These are phyloP conservation scores for Papilio helenus DNA, from an alignment of 1,140 invertebrate species.

Conservation along the genomic window DNA sequence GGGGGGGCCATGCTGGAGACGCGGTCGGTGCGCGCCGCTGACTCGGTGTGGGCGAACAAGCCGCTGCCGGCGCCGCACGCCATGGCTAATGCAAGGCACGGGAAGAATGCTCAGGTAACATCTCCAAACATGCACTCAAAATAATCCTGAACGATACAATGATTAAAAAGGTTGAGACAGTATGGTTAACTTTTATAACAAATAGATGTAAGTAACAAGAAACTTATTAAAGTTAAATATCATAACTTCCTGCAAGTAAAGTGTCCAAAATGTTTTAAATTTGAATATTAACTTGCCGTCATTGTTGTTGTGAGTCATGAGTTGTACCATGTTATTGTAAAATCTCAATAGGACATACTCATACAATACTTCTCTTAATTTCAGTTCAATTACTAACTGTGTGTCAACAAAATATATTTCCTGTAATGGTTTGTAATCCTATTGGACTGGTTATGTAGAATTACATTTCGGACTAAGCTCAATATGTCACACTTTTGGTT, in stretches of 20 bases:
- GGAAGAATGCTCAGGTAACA: slow-evolving; percentile 77
- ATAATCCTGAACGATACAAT: not conserved
- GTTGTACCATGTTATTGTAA: slow-evolving; percentile 10
- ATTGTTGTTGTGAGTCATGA: slow-evolving; percentile 11
- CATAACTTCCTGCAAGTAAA: not conserved
- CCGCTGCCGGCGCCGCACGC: slow-evolving; percentile 82
- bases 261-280: not conserved
- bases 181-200: not conserved
- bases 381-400: not conserved
- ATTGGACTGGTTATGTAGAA: not conserved
- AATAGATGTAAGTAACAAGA: not conserved
- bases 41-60: slow-evolving; percentile 82
- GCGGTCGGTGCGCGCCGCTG: slow-evolving; percentile 80
- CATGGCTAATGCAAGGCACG: slow-evolving; percentile 82
- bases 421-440: not conserved
- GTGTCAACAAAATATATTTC: not conserved
- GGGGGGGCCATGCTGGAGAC: slow-evolving; percentile 83
- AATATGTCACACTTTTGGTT: no score
- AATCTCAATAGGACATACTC: not conserved
- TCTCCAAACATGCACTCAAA: not conserved
- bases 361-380: not conserved
- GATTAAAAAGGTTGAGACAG: not conserved
- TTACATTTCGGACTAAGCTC: no score
- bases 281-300: not conserved
- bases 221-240: not conserved